These are phyloP conservation scores for Adrianichthys oophorus DNA, from an alignment of 2,797 vertebrate species.

Conservation along the genomic window DNA sequence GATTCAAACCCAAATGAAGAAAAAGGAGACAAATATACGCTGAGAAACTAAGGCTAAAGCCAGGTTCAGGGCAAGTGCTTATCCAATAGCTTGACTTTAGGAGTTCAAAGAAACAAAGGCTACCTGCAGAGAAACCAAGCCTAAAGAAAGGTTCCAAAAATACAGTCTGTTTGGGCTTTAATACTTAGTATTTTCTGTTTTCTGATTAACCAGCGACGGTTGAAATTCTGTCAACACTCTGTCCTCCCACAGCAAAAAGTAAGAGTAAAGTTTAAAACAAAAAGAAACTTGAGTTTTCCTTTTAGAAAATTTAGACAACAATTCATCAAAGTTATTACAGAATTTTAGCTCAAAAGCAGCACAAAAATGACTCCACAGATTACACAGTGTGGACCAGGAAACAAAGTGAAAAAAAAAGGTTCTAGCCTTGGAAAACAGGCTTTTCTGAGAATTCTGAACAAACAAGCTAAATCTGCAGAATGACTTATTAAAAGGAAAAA, in stretches of 20 bases:
- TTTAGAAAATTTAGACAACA: not conserved
- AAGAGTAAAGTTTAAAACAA: not conserved
- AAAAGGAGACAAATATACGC: conserved; percentile 32
- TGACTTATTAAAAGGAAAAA: not conserved
- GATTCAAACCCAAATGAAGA: conserved; percentile 28
- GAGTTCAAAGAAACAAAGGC: conserved; percentile 6
- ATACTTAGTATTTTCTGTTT: not conserved
- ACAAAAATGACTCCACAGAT: not conserved
- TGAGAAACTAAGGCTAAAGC: conserved; percentile 3
- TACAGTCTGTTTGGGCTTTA: not conserved
- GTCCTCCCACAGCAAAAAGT: not conserved
- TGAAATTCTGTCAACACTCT: not conserved
- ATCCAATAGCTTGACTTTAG: conserved; percentile 8
- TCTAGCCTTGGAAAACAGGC: not conserved
- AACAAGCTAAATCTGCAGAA: not conserved
- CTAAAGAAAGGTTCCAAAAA: conserved; percentile 1
- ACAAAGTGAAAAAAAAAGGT: not conserved
- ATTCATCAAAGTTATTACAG: not conserved
- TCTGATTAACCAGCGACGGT: not conserved
- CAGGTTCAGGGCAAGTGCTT: conserved; percentile 13
- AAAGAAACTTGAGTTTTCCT: not conserved
- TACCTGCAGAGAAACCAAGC: not conserved
- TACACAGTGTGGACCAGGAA: not conserved
- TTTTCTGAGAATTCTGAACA: conserved; percentile 6
- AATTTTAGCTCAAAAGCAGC: not conserved